Base-by-base conservation (phyloP, 2,113 vertebrate species). In the Macheiramphus alcinus region DNA sequence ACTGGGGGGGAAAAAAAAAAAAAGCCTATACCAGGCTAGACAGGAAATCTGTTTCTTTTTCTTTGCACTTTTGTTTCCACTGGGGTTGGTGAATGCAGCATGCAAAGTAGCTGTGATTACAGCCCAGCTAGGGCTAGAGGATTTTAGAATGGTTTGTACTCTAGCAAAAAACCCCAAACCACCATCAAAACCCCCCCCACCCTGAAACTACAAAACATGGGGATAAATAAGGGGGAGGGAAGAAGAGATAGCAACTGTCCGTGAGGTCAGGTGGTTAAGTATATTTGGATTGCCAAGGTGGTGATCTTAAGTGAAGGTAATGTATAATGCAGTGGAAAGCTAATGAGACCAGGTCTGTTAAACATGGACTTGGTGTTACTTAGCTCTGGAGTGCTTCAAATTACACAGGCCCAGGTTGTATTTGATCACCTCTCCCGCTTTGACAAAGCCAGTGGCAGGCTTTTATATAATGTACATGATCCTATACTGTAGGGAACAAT, bases 271-370 rank as follows among this genome's bases (percentile, higher is more conserved):
- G 70, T 65, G 52, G 21, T 89, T 94, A 94, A 95, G 62, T 88
- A 70, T 76, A 90, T 94, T 73, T 67, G 79, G 47, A 83, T 26
- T 29, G 59, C 47, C 74, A 59, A 88, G 66, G 80, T 88, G 79
- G 42, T 66, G 79, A 91, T 93, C 78, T 91, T 95, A 91, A 94
- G 93, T 73, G 84, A 82, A 50, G 70, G 45, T 88, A 95, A 95
- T 96, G 89, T 43, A 94, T 93, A 94, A 93, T 96, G 90, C 94
- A 94, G 82, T 27, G 62, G 93, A 88, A 94, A 85, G 78, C 74
- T 95, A 95, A 94, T 76, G 91, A 88, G 81, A 87, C 62, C 74
- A 71, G 84, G 32, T 85, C 95, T 87, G 95, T 95, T 95, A 94
- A 95, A 95, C 81, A 81, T 0, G 32, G 59, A 50, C 31, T 83